Evolutionary conservation across 2,797 vertebrate genomes (phyloP), one percentile per base, ranked within the genome.

Genomic region (Anolis apletophallus): DNA sequence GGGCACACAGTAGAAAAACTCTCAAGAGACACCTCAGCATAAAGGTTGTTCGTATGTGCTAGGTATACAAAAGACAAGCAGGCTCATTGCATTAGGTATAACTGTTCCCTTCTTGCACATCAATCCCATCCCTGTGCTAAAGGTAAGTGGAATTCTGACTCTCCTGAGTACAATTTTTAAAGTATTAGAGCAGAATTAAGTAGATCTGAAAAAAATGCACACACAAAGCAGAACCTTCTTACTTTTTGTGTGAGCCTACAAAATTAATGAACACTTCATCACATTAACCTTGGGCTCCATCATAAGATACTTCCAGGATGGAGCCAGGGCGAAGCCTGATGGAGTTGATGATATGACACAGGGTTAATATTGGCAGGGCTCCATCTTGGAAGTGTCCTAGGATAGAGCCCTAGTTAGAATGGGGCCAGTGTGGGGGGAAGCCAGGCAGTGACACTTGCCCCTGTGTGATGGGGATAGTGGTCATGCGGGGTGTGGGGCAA

Each of bases 181-280:
- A 16, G 40, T 84, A 83, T 79, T 57, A 69, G 71, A 54, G 46
- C 74, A 69, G 36, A 77, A 83, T 61, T 73, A 89, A 86, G 21
- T 34, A 74, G 14, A n/a, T 76, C 57, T 80, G 78, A 81, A 81
- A 57, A 54, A 68, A 14, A 34, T 54, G 61, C 19, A 54, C 5
- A 78, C 61, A 40, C 29, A 69, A 50, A 34, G n/a, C 52, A 81
- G 75, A 0, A 1, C 2, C 36, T 55, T 89, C 86, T 40, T 55
- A 21, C 67, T 68, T 79, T 12, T 34, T 82, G 29, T 21, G 5
- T 21, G 12, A 7, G 40, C 21, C 32, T 36, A 0, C 71, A 87
- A 26, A 57, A 78, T 0, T 46, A 74, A 75, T 10, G n/a, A 86
- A 19, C 46, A 21, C 86, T 79, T 61, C 36, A 46, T 46, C 46